Conservation (phyloP, 2,888 invertebrate genomes). For the Eubasilissa splendida region DNA sequence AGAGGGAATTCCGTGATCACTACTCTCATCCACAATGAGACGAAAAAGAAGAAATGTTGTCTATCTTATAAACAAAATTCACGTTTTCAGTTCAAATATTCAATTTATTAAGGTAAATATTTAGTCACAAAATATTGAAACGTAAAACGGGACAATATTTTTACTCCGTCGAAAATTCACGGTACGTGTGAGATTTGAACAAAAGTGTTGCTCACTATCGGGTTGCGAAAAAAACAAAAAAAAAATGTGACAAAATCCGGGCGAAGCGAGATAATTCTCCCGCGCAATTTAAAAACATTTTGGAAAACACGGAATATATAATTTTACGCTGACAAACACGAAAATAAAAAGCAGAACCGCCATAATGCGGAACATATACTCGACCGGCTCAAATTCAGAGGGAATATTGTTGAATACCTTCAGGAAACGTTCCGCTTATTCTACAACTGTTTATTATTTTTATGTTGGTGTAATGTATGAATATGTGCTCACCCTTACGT, state of each 20-base stretch:
- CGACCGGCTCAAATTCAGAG: not conserved
- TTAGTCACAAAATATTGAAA: too few relatives aligned
- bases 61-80: too few relatives aligned
- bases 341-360: not conserved
- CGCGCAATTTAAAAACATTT: slow-evolving; percentile 11
- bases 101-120: too few relatives aligned
- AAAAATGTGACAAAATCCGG: not conserved
- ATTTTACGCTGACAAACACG: slow-evolving; percentile 26
- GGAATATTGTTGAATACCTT: not conserved
- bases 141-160: too few relatives aligned
- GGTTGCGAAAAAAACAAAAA: not conserved
- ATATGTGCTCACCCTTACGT: not conserved
- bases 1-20: too few relatives aligned
- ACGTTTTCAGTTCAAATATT: too few relatives aligned
- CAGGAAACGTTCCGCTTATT: slow-evolving; percentile 4
- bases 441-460: slow-evolving; percentile 15
- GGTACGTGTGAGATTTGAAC: too few relatives aligned
- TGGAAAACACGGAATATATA: slow-evolving; percentile 17
- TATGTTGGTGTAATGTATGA: not conserved
- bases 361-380: not conserved
- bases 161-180: too few relatives aligned
- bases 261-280: not conserved
- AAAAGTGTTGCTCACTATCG: not conserved
- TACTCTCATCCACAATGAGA: too few relatives aligned
- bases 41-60: too few relatives aligned